Conservation (phyloP, 2,888 invertebrate genomes). For the Caenorhabditis becei region DNA sequence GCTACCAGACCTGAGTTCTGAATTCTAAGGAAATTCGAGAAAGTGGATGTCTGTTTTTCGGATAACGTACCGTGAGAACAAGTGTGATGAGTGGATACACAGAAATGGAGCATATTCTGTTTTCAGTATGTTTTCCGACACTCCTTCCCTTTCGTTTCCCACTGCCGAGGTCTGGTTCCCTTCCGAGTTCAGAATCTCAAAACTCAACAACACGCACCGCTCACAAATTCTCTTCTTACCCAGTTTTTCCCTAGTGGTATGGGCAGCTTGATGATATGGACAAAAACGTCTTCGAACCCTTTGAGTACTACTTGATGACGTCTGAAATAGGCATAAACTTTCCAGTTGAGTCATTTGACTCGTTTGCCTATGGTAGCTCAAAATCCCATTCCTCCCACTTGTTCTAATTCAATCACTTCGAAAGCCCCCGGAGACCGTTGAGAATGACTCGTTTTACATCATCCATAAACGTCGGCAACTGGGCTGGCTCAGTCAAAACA, state of each 20-base stretch:
- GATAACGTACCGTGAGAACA: slow-evolving; percentile 41
- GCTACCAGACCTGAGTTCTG: slow-evolving; percentile 18
- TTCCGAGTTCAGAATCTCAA: slow-evolving; percentile 12
- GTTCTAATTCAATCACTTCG: slow-evolving; percentile 57
- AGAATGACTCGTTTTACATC: slow-evolving; percentile 56
- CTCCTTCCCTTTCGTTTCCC: neutral
- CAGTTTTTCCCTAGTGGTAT: slow-evolving; percentile 3
- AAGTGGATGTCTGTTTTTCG: slow-evolving; percentile 37
- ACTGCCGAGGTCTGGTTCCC: neutral
- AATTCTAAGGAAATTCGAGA: slow-evolving; percentile 18
- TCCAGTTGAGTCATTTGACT: slow-evolving; percentile 1
- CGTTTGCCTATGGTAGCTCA: slow-evolving; percentile 3
- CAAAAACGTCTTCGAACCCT: neutral
- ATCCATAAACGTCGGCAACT: slow-evolving; percentile 55
- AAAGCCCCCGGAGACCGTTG: slow-evolving; percentile 50
- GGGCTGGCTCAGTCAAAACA: slow-evolving; percentile 44
- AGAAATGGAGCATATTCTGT: slow-evolving; percentile 28
- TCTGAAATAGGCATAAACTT: neutral
- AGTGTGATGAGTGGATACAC: neutral
- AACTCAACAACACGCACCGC: slow-evolving; percentile 5
- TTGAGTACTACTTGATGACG: neutral
- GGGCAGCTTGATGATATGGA: neutral
- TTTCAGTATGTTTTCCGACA: slow-evolving; percentile 12
- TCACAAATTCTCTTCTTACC: slow-evolving; percentile 7
- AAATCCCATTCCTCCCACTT: slow-evolving; percentile 36